Evolutionary conservation across 2,888 invertebrate species (phyloP).

Genomic region (Epinotia nisella): DNA sequence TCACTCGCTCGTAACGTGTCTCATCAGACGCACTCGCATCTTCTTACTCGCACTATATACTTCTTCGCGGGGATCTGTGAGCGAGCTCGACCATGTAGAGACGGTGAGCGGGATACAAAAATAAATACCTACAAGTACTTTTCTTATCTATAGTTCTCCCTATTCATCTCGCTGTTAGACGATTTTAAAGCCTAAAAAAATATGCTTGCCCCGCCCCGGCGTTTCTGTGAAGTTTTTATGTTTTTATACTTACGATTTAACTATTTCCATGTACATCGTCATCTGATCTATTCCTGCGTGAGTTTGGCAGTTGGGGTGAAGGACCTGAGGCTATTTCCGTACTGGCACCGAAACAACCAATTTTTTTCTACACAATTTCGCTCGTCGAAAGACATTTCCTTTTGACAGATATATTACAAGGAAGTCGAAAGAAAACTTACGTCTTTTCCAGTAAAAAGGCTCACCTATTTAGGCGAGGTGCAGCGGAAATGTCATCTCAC

Average conservation of each 20-base stretch:
- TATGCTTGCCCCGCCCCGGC: no score
- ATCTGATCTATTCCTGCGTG: slow-evolving; percentile 15
- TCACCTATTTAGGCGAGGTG: not conserved
- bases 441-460: not conserved
- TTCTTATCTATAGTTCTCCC: no score
- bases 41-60: no score
- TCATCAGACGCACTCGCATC: no score
- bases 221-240: no score
- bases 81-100: no score
- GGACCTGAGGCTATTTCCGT: slow-evolving; percentile 18
- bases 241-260: no score
- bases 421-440: not conserved
- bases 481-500: not conserved
- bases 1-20: no score
- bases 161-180: not conserved
- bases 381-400: slow-evolving; percentile 2
- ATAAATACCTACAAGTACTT: no score
- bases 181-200: no score
- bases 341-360: slow-evolving; percentile 17
- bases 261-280: not conserved
- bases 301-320: slow-evolving; percentile 14
- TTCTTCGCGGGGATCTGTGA: no score
- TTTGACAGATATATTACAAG: not conserved
- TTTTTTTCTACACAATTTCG: slow-evolving; percentile 17
- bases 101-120: no score